Percentiles rank a stretch among this genome's conserved stretches.
phyloP scores from a whole-genome alignment of 2,113 vertebrate genomes.

The Phainopepla nitens region DNA sequence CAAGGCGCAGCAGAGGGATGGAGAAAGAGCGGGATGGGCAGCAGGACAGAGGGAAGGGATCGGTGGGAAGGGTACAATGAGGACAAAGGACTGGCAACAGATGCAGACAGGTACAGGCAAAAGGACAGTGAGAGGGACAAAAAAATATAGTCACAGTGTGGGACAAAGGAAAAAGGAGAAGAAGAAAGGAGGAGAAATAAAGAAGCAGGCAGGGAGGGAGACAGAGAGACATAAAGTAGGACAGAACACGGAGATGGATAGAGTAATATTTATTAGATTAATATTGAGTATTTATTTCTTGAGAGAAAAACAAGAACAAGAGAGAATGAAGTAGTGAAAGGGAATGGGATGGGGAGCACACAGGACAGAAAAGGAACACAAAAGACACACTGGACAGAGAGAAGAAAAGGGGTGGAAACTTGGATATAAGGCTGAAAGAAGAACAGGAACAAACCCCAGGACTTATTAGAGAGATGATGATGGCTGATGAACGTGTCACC shows the following conservation, averaged over 20 bases:
- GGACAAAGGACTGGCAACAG: neutral
- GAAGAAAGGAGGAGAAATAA: neutral
- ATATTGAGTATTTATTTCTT: neutral
- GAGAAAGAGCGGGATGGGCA: neutral
- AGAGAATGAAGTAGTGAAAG: neutral
- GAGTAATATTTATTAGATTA: neutral
- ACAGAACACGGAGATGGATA: neutral
- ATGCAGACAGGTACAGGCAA: neutral
- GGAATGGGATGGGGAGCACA: neutral
- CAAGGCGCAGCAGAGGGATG: neutral
- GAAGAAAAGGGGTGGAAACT: neutral
- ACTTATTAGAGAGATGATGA: neutral
- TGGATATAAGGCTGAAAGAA: neutral
- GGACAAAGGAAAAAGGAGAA: neutral
- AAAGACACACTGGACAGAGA: neutral
- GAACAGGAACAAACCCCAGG: neutral
- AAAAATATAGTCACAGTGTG: neutral
- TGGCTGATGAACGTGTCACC: neutral
- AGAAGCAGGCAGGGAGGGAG: neutral
- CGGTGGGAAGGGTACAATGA: neutral
- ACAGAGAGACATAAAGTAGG: neutral
- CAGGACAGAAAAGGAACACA: neutral
- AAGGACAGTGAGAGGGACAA: neutral
- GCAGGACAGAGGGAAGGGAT: neutral
- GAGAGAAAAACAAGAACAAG: neutral